Base-by-base conservation (phyloP, 2,797 vertebrate genomes). In the Catamblyrhynchus diadema region DNA sequence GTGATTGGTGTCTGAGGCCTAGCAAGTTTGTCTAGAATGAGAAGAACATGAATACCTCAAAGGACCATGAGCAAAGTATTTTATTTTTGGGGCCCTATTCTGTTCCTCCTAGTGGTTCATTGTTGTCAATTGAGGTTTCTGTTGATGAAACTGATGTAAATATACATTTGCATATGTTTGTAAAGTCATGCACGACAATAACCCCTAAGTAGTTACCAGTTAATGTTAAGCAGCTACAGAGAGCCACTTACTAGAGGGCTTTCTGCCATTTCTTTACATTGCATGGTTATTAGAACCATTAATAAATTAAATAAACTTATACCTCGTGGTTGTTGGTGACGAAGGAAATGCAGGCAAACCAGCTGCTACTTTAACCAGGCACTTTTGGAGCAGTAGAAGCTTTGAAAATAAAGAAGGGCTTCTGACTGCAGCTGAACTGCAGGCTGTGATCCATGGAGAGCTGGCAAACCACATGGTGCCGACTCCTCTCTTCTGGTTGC, bases 381-480 rank as follows among this genome's bases (percentile, higher is more conserved):
- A 4, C 12, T 83, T 83, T 4, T 14, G 51, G 62, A 89, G 79
- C 91, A 62, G 42, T 42, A 42, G 41, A 42, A 75, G 70, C 59
- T 90, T 90, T 47, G 72, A 72, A 87, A 85, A 83, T 84, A 96
- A 90, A 84, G 60, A 32, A 77, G 69, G 57, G 61, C 35, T 65
- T 65, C 21, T 86, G 18, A 59, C 33, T 41, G 77, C 39, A 42
- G 72, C 86, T 75, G 9, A 80, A 21, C 23, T 51, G 72, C 35
- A 83, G 75, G 89, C 92, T 93, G 87, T 86, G 94, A 95, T 94
- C 89, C 93, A 59, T 73, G 89, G 74, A 94, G 93, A 94, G 89
- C 92, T 94, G 73, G 93, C 77, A 90, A 86, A 83, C 70, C 82
- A 39, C 92, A 92, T 81, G 91, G 94, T 93, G 94, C 82, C n/a